Base-by-base conservation (phyloP, 2,888 invertebrate genomes). In the Phortica okadai region DNA sequence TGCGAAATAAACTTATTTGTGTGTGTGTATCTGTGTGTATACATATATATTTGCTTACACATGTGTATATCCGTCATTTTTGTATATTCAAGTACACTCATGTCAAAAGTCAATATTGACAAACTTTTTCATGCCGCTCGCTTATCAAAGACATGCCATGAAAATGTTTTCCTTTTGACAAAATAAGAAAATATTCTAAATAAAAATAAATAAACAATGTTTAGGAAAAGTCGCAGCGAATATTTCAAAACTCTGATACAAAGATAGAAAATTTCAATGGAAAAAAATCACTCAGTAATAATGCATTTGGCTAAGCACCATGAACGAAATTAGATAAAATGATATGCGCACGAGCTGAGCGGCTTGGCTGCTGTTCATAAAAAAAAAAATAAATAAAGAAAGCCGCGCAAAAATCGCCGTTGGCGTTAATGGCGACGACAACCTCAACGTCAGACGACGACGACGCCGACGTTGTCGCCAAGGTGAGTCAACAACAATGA, bases 41-140 rank as follows among this genome's bases (percentile, higher is more conserved):
- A 50, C 6, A 50, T 50, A 14, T 50, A 14, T 50, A 6, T 50
- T 50, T 50, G 5, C 6, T 8, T 59, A 16, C 16, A 21, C 16
- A 16, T 59, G 69, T 44, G 2, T 6, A 7, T 45, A 45, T 16
- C 45, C 16, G 69, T 45, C 16, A 33, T 44, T 8, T 42, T 5
- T 45, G 21, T 69, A 10, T 50, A 45, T 45, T 69, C 45, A 69
- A 69, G 69, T 45, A 69, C 69, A 69, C 69, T 69, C 21, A 45
- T 45, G 25, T 45, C 62, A 69, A 69, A 45, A 69, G 69, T 69
- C 69, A 69, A 69, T 69, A 69, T 69, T 69, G 69, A 69, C 69
- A 21, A 6, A 6, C 45, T 21, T 66, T 14, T 62, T 44, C 8
- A 69, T 25, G 21, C 50, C 25, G 25, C 56, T 56, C 42, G 42